phyloP scores from a whole-genome alignment of 2,113 vertebrate species.

The Bothrops jararaca region DNA sequence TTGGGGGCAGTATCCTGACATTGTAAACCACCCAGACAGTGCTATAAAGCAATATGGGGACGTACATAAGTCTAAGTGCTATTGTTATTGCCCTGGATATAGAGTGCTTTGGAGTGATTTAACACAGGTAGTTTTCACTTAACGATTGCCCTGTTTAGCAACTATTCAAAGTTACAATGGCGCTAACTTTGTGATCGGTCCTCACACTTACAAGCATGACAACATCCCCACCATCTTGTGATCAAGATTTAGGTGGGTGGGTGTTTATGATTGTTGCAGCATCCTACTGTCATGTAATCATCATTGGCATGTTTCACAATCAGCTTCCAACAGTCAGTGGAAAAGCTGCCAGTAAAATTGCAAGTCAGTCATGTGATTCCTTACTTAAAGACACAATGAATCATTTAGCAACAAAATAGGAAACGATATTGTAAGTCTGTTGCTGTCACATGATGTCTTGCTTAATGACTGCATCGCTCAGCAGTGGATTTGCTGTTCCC shows the following conservation, averaged over 20 bases:
- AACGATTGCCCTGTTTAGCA: not conserved
- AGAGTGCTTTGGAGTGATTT: not conserved
- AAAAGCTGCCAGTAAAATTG: not conserved
- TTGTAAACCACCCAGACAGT: not conserved
- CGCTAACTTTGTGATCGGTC: not conserved
- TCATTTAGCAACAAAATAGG: not conserved
- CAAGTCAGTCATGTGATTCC: not conserved
- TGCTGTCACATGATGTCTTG: not conserved
- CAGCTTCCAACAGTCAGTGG: not conserved
- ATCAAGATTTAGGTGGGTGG: not conserved
- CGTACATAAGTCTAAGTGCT: not conserved
- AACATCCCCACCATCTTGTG: not conserved
- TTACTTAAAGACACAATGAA: not conserved
- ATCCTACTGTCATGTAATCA: not conserved
- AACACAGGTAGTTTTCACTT: not conserved
- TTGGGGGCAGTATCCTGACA: not conserved
- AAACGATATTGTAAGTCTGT: not conserved
- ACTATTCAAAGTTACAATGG: not conserved
- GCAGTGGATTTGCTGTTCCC: not conserved
- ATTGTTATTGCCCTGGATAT: not conserved
- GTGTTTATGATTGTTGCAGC: not conserved
- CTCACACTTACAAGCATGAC: not conserved
- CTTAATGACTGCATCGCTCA: not conserved
- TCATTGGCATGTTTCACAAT: not conserved
- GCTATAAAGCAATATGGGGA: not conserved